Evolutionary conservation across 2,797 vertebrate species (phyloP), one percentile per base, ranked within the genome.

Genomic region (Valencia hispanica): DNA sequence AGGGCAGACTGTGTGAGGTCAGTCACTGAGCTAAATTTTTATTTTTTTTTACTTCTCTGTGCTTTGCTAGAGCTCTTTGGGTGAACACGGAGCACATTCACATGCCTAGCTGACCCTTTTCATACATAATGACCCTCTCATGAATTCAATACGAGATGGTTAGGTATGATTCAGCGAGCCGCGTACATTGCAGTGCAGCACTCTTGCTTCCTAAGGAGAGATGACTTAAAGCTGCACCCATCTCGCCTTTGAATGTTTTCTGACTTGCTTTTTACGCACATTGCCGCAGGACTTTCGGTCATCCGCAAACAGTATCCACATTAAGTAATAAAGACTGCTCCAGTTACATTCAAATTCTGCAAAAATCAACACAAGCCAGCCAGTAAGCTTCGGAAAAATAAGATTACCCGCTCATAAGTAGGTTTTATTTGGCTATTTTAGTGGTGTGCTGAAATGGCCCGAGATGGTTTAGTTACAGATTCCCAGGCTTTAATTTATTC

Each of bases 111-210:
- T 93, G 90, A 92, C 90, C 70, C 88, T 86, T 84, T 87, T 86
- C 80, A 79, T 89, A 80, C 86, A 80, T 90, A 88, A 91, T 80
- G 87, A 85, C 73, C 81, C 84, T 84, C 88, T 91, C 87, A 90
- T 90, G 89, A 92, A 90, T 91, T 88, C 74, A 92, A 90, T 86
- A 90, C 27, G 79, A 89, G 88, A 84, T 78, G 77, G 84, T 84
- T 75, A 68, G 85, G 83, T 85, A 77, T 87, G 90, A 91, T 86
- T 92, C 87, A 92, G 83, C 45, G 78, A 79, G 79, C 82, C 77
- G 57, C 73, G 87, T 17, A 27, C 81, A 1, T 63, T 39, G 79
- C 86, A 48, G 66, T 3, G 3, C 79, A 68, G 86, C 85, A 78
- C 92, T 89, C 77, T 79, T 30, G 71, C 70, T 77, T 82, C 86